Base-by-base conservation (phyloP, 53 echinoderm and acorn worm genomes). In the Paelopatides confundens region DNA sequence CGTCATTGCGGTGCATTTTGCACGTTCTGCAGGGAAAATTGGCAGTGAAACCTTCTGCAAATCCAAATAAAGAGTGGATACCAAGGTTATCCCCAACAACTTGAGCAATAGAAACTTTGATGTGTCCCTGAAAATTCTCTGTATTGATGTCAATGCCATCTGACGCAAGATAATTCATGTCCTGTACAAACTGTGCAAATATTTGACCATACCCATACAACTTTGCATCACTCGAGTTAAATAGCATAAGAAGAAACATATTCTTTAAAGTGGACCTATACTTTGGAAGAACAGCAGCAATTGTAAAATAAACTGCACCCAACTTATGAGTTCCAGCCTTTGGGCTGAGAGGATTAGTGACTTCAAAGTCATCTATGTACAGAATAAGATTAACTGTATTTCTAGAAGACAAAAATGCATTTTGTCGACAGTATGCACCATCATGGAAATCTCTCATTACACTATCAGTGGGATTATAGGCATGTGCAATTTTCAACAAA, bases 21-120 rank as follows among this genome's bases (percentile, higher is more conserved):
- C 91, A 87, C 18, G 35, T 50, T 35, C 71, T 82, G 21, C 87
- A 90, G 8, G 49, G 28, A n/a, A 77, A 85, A 37, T 90, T 86
- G 2, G 52, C 90, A 17, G 40, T 67, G 33, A 90, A 79, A 1
- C 90, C 66, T 50, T 90, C 90, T 11, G 78, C 86, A 37, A 86
- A 90, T 2, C 90, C 90, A 35, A 85, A 76, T 15, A 90, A 36
- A 6, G 77, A 35, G 49, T 90, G 76, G 0, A 90, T 26, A 2
- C 90, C 90, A 29, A 91, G 85, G 79, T 90, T 90, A 38, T 86
- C 90, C 12, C 86, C 90, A 32, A 77, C 90, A 77, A 85, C 31
- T 11, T 90, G 77, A 28, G 68, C 90, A 27, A 79, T 35, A 11
- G 24, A 43, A 49, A 30, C 77, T 52, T 86, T 78, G 1, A 90